Evolutionary conservation across 1,140 invertebrate species (phyloP).

Genomic region (Zaprionus kolodkinae): DNA sequence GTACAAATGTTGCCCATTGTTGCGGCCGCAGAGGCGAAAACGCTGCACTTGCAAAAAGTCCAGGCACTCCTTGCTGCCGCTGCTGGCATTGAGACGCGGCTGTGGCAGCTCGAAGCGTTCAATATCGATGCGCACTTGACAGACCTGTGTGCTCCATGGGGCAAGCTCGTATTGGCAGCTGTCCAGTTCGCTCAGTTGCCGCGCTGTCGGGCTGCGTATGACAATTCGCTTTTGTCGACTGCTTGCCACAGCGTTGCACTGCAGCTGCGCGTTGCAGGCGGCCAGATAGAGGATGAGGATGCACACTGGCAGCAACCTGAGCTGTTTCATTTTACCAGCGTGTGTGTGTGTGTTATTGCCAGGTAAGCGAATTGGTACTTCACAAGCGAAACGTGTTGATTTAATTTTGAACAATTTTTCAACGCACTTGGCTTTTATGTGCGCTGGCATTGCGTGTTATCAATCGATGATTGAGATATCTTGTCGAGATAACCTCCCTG

Average conservation of each 20-base stretch:
- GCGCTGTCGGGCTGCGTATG: conserved; percentile 49
- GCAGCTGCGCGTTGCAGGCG: conserved; percentile 44
- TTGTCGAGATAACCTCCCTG: conserved; percentile 58
- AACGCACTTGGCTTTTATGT: conserved; percentile 31
- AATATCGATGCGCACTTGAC: conserved; percentile 74
- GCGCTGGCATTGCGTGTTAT: conserved; percentile 52
- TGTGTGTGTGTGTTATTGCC: not conserved
- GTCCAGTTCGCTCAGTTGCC: conserved; percentile 57
- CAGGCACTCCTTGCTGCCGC: conserved; percentile 41
- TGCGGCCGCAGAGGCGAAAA: conserved; percentile 66
- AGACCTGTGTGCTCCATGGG: conserved; percentile 68
- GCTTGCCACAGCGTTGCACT: conserved; percentile 51
- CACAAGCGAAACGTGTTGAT: conserved; percentile 25
- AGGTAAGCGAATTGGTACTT: conserved; percentile 12
- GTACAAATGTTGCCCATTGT: conserved; percentile 70
- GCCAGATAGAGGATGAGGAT: conserved; percentile 3
- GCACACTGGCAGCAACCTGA: conserved; percentile 5
- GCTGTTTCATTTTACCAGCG: conserved; percentile 42
- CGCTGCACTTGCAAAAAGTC: conserved; percentile 74
- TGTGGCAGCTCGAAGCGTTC: conserved; percentile 70
- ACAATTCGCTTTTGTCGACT: conserved; percentile 66
- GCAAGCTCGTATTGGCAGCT: conserved; percentile 68
- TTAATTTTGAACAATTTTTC: conserved; percentile 50
- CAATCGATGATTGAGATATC: conserved; percentile 37
- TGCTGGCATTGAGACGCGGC: conserved; percentile 62